Base-by-base conservation (phyloP, 2,113 vertebrate species). In the Tretioscincus oriximinensis region DNA sequence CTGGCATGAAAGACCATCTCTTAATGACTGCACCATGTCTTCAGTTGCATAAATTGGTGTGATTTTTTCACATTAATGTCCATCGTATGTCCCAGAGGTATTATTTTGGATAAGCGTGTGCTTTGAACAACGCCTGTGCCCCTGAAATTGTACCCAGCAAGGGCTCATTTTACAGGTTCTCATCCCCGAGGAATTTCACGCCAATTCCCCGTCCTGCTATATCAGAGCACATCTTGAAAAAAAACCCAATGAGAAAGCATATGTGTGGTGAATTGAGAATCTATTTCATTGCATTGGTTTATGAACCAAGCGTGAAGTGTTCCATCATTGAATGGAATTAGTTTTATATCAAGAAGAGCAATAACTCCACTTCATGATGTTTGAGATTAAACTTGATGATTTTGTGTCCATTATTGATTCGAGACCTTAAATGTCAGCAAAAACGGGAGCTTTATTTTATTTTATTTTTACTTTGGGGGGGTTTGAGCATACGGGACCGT, bases 301-400 rank as follows among this genome's bases (percentile, higher is more conserved):
- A 91, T 88, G 89, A 89, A 68, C 71, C 79, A 83, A 86, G 80
- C 72, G 24, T 82, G 84, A 80, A 87, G 81, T 88, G 90, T 93
- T 93, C 92, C 90, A 91, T 86, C 89, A 89, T 89, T 88, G 86
- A 86, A 86, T 65, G 84, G 88, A 91, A 91, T 91, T 93, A 91
- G 88, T 90, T 93, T 92, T 88, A 76, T 90, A 92, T 89, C 91
- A 92, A 90, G 85, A 88, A 90, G 91, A 91, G 86, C 83, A 84
- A 92, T 90, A 91, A 86, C 87, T 90, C 49, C 69, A 76, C 66
- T 87, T 90, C 76, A 51, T 86, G 78, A 81, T 85, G 80, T 88
- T 89, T 90, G 88, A 91, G 90, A 92, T 91, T 91, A 92, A 92
- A 91, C 80, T 87, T 90, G 90, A 90, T 90, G 91, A 93, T 91